These are phyloP conservation scores for Falco peregrinus DNA, from an alignment of 2,797 vertebrate genomes.

Conservation along the genomic window DNA sequence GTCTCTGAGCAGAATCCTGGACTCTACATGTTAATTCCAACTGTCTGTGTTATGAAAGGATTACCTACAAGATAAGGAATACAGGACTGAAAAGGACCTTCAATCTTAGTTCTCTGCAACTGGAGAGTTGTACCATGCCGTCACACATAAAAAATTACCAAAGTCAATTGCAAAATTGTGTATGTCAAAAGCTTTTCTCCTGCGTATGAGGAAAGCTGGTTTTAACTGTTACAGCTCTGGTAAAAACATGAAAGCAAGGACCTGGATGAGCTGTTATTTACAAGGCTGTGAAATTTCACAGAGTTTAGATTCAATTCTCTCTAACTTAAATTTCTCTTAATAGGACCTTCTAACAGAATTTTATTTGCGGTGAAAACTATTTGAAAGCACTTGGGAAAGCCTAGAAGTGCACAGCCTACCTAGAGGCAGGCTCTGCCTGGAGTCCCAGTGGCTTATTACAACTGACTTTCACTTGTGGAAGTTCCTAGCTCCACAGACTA, in stretches of 20 bases:
- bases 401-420: background rate
- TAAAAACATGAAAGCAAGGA: background rate
- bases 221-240: background rate
- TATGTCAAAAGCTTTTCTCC: background rate
- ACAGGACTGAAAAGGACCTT: background rate
- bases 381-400: background rate
- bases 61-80: background rate
- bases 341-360: background rate
- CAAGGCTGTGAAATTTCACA: background rate
- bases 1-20: background rate
- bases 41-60: background rate
- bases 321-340: background rate
- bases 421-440: background rate
- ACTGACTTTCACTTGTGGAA: background rate
- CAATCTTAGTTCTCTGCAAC: background rate
- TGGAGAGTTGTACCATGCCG: background rate
- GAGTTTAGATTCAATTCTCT: background rate
- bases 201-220: background rate
- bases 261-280: background rate
- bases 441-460: background rate
- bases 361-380: background rate
- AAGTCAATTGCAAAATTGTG: background rate
- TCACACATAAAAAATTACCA: background rate
- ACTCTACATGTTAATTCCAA: background rate
- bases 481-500: background rate